Percentiles rank a stretch among this genome's conserved stretches.
phyloP scores from a whole-genome alignment of 2,888 invertebrate genomes.

The Euphydryas editha region DNA sequence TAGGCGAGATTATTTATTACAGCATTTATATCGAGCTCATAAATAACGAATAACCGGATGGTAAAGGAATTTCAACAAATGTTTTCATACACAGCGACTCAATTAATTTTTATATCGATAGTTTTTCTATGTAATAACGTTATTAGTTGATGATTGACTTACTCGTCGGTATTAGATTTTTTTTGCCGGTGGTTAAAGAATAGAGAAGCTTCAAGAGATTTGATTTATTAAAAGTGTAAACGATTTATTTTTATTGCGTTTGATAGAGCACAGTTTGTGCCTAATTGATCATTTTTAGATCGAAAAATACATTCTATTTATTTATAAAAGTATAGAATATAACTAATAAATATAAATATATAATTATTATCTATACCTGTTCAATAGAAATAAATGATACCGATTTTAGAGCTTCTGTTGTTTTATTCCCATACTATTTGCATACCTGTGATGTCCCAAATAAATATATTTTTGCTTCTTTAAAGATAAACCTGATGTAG shows the following conservation, averaged over 20 bases:
- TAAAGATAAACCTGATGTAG: too few relatives aligned
- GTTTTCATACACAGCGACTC: slow-evolving; percentile 34
- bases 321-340: not conserved
- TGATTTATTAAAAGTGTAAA: slow-evolving; percentile 12
- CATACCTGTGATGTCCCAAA: too few relatives aligned
- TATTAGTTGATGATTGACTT: slow-evolving; percentile 24
- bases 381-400: too few relatives aligned
- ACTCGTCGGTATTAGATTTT: slow-evolving; percentile 13
- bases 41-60: slow-evolving; percentile 43
- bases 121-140: slow-evolving; percentile 26
- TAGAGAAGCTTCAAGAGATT: not conserved
- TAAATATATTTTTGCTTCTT: too few relatives aligned
- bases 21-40: slow-evolving; percentile 41
- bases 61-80: slow-evolving; percentile 37
- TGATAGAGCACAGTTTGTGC: not conserved
- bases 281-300: not conserved
- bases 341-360: too few relatives aligned
- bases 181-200: slow-evolving; percentile 1
- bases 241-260: not conserved
- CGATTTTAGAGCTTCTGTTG: too few relatives aligned
- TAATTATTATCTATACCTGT: too few relatives aligned
- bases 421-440: too few relatives aligned
- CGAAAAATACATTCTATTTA: not conserved
- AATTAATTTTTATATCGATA: slow-evolving; percentile 33
- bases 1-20: slow-evolving; percentile 48